Evolutionary conservation across 2,113 vertebrate species (phyloP).

Genomic region (Silurus meridionalis): DNA sequence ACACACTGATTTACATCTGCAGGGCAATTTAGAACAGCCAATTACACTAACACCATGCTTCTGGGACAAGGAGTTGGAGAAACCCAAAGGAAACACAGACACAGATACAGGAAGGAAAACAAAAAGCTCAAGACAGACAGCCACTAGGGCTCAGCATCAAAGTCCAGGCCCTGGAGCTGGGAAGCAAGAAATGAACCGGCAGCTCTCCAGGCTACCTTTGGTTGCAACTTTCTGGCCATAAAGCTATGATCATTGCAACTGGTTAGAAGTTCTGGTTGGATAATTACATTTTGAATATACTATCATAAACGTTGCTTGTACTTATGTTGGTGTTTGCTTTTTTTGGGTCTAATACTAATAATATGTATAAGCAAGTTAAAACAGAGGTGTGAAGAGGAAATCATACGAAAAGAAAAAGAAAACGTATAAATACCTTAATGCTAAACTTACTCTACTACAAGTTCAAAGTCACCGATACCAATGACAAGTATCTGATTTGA

Average conservation of each 20-base stretch:
- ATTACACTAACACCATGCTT: background rate
- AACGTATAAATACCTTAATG: no score
- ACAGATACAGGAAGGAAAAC: background rate
- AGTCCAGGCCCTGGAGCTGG: background rate
- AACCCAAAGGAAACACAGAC: background rate
- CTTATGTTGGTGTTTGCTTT: background rate
- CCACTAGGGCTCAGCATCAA: background rate
- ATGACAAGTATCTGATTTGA: no score
- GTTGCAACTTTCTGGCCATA: background rate
- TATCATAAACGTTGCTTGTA: background rate
- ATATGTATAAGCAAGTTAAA: background rate
- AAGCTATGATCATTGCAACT: background rate
- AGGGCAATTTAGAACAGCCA: background rate
- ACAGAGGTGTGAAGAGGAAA: no score
- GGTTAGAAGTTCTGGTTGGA: background rate
- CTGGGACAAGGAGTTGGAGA: background rate
- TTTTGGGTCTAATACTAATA: background rate
- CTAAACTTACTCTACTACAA: no score
- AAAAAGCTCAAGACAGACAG: background rate
- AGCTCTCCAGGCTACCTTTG: background rate
- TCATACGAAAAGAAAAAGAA: no score
- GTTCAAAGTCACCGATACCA: no score
- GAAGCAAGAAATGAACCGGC: background rate
- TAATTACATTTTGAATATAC: background rate
- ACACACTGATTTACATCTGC: background rate